A percentile compares a stretch with the other conserved stretches of the same genome.
These are phyloP conservation scores for Idaea straminata DNA, from an alignment of 2,888 invertebrate genomes.

Conservation along the genomic window DNA sequence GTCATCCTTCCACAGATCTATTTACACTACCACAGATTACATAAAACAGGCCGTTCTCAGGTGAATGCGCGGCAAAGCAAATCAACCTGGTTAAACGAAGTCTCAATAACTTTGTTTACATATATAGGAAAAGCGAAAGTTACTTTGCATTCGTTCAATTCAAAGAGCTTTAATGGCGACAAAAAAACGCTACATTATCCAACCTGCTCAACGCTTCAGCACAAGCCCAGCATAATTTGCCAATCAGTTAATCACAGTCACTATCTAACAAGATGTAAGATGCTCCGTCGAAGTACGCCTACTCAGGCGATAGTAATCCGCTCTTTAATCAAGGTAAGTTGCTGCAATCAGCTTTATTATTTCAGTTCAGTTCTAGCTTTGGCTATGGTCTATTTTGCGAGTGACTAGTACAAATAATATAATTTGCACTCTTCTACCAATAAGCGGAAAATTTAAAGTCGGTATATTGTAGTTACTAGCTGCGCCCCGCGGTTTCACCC, in stretches of 20 bases:
- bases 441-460: too few relatives aligned
- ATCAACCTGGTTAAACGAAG: too few relatives aligned
- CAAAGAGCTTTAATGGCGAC: too few relatives aligned
- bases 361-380: slow-evolving; percentile 25
- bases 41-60: too few relatives aligned
- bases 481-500: too few relatives aligned
- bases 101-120: too few relatives aligned
- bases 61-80: too few relatives aligned
- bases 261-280: slow-evolving; percentile 2
- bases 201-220: background rate
- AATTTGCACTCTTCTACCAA: background rate
- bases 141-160: too few relatives aligned
- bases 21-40: too few relatives aligned
- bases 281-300: slow-evolving; percentile 8
- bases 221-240: background rate
- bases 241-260: slow-evolving; percentile 11
- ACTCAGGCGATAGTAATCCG: slow-evolving; percentile 23
- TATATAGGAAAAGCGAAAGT: too few relatives aligned
- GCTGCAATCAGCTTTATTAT: slow-evolving; percentile 36
- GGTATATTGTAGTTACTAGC: too few relatives aligned
- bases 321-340: slow-evolving; percentile 33
- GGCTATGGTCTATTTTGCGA: slow-evolving; percentile 12
- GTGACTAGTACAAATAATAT: background rate
- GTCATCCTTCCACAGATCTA: too few relatives aligned
- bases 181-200: background rate